These are phyloP conservation scores for Chiroxiphia lanceolata DNA, from an alignment of 2,797 vertebrate genomes.

Conservation along the genomic window DNA sequence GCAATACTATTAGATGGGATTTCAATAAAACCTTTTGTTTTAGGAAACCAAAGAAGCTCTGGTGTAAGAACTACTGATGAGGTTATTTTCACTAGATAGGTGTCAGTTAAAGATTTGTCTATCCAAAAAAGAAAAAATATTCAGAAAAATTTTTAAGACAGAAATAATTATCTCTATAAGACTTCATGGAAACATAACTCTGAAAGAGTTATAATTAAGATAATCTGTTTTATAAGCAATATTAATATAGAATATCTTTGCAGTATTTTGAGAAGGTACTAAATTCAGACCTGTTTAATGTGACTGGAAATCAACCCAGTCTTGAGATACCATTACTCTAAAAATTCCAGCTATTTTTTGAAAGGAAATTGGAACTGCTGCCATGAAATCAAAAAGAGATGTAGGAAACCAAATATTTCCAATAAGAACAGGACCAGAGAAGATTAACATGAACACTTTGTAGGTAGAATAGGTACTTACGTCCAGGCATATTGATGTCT, in stretches of 20 bases:
- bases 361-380: neutral
- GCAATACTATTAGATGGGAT: neutral
- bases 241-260: neutral
- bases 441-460: neutral
- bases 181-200: neutral
- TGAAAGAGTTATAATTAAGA: neutral
- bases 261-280: neutral
- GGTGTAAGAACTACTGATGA: neutral
- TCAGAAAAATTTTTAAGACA: neutral
- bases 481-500: neutral
- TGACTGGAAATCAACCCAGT: neutral
- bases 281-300: neutral
- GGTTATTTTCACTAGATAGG: constrained; percentile 20
- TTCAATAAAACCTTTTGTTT: neutral
- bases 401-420: neutral
- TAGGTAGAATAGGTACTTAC: neutral
- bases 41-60: constrained; percentile 19
- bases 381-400: neutral
- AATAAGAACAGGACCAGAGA: neutral
- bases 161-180: neutral
- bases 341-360: neutral
- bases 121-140: constrained; percentile 33
- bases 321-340: neutral
- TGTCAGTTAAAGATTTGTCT: neutral
- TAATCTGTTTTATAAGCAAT: neutral